Evolutionary conservation across 35 echinoderm and acorn worm species (phyloP), one percentile per base, ranked within the genome.

Genomic region (Ptychodera flava): DNA sequence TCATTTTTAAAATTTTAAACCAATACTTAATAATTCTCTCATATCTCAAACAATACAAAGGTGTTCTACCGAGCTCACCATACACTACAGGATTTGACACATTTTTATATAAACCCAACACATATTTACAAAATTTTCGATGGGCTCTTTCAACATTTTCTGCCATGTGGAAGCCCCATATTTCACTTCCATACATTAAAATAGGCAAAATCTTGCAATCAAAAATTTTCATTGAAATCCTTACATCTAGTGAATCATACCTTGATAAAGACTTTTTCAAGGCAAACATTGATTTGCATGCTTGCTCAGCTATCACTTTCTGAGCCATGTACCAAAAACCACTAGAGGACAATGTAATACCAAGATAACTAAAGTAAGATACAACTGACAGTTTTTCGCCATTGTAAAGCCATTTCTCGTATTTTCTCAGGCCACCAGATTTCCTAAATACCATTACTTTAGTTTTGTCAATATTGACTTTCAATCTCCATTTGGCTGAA

Each of bases 371-470:
- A 32, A 16, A 86, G 15, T 28, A 52, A 32, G 28, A 77, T 31
- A 86, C 85, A 85, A 29, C n/a, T 14, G 75, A 29, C 30, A 86
- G 15, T 77, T 0, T 29, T 31, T 77, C 30, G 0, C 53, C 52
- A 28, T 77, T 30, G 78, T 52, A 86, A 86, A 77, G 35, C 85
- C 52, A 86, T 77, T 76, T 77, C 33, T 76, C 53, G 16, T 1
- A 77, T 28, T 53, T 31, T 86, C 78, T 77, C 28, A 86, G 31
- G 15, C 29, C 33, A 86, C 38, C 52, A 1, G 38, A 38, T 32
- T 32, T 38, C 30, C n/a, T 53, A 86, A 86, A 86, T 12, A 86
- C 52, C 75, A 86, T 86, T 30, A 86, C 78, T 86, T 86, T 86
- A 16, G 85, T 86, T 86, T 86, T 86, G 33, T 86, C 52, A 32